A percentile compares a stretch with the other conserved stretches of the same genome.
Evolutionary conservation across 2,888 invertebrate genomes (phyloP).

Genomic region (Blastobasis lacticolella): DNA sequence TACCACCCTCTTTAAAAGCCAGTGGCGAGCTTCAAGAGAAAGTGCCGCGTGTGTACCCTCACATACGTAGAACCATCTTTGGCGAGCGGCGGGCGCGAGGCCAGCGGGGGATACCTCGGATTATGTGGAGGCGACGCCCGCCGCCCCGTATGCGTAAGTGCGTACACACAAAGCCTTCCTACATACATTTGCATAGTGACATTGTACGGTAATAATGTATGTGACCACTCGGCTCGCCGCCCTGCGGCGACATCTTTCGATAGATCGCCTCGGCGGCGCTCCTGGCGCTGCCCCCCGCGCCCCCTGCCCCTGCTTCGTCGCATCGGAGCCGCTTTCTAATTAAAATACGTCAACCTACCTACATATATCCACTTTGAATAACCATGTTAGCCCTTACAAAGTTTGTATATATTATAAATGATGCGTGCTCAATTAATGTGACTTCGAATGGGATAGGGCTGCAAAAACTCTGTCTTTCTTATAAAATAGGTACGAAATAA

Average conservation of each 20-base stretch:
- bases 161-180: conserved; percentile 70
- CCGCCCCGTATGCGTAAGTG: conserved; percentile 68
- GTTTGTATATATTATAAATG: too few species aligned
- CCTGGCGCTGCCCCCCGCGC: conserved; percentile 14
- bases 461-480: too few species aligned
- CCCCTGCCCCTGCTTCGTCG: conserved; percentile 11
- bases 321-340: conserved; percentile 34
- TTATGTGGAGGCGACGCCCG: conserved; percentile 60
- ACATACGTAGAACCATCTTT: conserved; percentile 71
- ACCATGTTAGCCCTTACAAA: too few species aligned
- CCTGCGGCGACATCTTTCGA: conserved; percentile 61
- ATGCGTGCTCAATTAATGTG: too few species aligned
- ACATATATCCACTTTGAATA: conserved; percentile 2
- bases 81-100: conserved; percentile 48
- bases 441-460: too few species aligned
- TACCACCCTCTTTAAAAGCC: conserved; percentile 73
- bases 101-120: conserved; percentile 55
- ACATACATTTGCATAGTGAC: conserved; percentile 75
- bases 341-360: conserved; percentile 35
- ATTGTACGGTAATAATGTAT: conserved; percentile 73
- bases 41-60: conserved; percentile 73
- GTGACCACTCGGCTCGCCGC: conserved; percentile 63
- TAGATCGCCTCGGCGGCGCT: conserved; percentile 43
- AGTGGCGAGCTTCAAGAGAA: conserved; percentile 77
- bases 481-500: too few species aligned